Evolutionary conservation across 1,140 invertebrate genomes (phyloP).

Genomic region (Achroia grisella): DNA sequence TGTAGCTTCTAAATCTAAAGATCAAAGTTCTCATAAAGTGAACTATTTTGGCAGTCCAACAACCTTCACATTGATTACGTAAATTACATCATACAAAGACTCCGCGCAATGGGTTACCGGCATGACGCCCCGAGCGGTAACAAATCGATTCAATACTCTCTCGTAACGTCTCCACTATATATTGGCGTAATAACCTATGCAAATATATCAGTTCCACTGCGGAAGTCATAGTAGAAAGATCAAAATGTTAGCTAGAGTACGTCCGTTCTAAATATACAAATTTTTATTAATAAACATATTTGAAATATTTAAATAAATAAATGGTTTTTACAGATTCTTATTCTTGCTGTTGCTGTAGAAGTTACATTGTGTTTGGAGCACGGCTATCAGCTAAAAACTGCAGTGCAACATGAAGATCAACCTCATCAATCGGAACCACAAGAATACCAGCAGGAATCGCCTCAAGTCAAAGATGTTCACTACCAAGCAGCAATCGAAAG

Average conservation of each 20-base stretch:
- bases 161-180: slow-evolving; percentile 71
- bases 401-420: slow-evolving; percentile 27
- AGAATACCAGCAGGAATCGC: slow-evolving; percentile 22
- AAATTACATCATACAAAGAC: slow-evolving; percentile 60
- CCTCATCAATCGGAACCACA: slow-evolving; percentile 9
- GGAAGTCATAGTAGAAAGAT: slow-evolving; percentile 63
- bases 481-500: slow-evolving; percentile 18
- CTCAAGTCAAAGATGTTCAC: slow-evolving; percentile 37
- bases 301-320: slow-evolving; percentile 6
- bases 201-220: slow-evolving; percentile 66
- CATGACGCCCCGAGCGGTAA: slow-evolving; percentile 53
- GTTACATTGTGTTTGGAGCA: slow-evolving; percentile 34
- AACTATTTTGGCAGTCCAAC: slow-evolving; percentile 8
- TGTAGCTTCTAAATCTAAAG: no score
- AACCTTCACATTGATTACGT: slow-evolving; percentile 68
- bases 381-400: slow-evolving; percentile 34
- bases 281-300: neutral
- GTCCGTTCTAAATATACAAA: slow-evolving; percentile 16
- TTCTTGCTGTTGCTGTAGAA: slow-evolving; percentile 28
- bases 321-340: slow-evolving; percentile 42
- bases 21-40: no score
- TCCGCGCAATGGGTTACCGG: slow-evolving; percentile 49
- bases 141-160: slow-evolving; percentile 68
- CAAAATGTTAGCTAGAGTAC: slow-evolving; percentile 64
- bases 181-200: slow-evolving; percentile 64